A percentile compares a stretch with the other conserved stretches of the same genome.
Conservation (phyloP, 2,888 invertebrate genomes). For the Anoncus sp. region DNA sequence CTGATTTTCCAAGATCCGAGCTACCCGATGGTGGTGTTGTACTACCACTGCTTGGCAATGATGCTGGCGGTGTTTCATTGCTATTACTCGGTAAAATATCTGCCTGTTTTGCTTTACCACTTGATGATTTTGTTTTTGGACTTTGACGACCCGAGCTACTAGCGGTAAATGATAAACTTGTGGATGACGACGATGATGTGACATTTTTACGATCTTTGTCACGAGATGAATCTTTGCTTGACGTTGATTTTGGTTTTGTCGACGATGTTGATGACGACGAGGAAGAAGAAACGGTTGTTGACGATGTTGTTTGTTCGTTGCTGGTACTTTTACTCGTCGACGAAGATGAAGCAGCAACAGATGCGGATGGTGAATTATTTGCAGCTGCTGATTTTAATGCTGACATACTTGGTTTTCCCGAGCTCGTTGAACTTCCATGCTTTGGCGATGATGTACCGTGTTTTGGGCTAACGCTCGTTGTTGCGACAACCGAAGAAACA, state of each 20-base stretch:
- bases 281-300: conserved; percentile 19
- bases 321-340: conserved; percentile 82
- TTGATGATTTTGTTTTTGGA: conserved; percentile 88
- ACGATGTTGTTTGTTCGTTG: conserved; percentile 56
- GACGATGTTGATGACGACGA: conserved; percentile 69
- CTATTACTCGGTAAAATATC: conserved; percentile 85
- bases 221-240: conserved; percentile 72
- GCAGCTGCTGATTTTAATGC: conserved; percentile 91
- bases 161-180: conserved; percentile 69
- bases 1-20: conserved; percentile 86
- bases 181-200: conserved; percentile 71
- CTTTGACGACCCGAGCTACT: conserved; percentile 86
- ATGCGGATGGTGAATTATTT: conserved; percentile 86
- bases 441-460: conserved; percentile 93
- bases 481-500: conserved; percentile 85
- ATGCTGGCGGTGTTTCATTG: conserved; percentile 69
- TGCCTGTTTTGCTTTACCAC: conserved; percentile 88
- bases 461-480: conserved; percentile 90
- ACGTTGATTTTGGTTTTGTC: conserved; percentile 67
- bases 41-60: conserved; percentile 76
- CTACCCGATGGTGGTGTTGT: conserved; percentile 85
- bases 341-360: too few species aligned
- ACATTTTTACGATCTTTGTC: conserved; percentile 83
- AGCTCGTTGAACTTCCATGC: conserved; percentile 88
- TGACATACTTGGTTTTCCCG: conserved; percentile 96